A percentile compares a stretch with the other conserved stretches of the same genome.
These are phyloP conservation scores for Tiaroga cobitis DNA, from an alignment of 2,797 vertebrate genomes.

Conservation along the genomic window DNA sequence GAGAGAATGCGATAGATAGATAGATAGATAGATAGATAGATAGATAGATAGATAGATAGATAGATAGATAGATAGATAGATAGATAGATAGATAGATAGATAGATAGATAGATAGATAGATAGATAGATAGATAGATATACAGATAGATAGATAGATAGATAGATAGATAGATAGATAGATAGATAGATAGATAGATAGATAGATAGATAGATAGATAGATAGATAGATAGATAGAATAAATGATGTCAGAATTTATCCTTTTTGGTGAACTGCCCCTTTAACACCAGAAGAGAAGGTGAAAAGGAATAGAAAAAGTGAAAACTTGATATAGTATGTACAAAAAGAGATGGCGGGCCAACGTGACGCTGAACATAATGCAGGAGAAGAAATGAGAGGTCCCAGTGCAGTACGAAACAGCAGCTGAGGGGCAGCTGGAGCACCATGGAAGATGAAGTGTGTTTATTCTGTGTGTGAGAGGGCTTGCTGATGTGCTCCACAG, in stretches of 20 bases:
- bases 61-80: constrained; percentile 1
- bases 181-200: too few species aligned
- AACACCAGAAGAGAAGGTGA: constrained; percentile 13
- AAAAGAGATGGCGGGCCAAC: constrained; percentile 19
- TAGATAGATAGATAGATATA: background rate
- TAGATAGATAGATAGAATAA: too few species aligned
- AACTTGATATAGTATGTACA: constrained; percentile 35
- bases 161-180: too few species aligned
- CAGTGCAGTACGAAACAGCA: constrained; percentile 38
- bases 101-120: background rate
- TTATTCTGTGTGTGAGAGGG: constrained; percentile 47
- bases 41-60: background rate
- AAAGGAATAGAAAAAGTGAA: constrained; percentile 4
- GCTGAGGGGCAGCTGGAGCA: constrained; percentile 36
- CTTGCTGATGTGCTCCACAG: constrained; percentile 28
- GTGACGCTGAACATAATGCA: background rate
- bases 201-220: too few species aligned
- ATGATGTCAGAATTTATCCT: background rate
- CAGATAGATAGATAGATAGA: too few species aligned
- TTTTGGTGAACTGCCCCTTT: background rate
- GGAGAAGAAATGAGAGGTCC: constrained; percentile 4
- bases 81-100: background rate
- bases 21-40: background rate
- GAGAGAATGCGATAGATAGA: constrained; percentile 58
- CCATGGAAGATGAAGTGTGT: constrained; percentile 52